phyloP scores from a whole-genome alignment of 1,140 invertebrate genomes.

The Drosophila grimshawi region DNA sequence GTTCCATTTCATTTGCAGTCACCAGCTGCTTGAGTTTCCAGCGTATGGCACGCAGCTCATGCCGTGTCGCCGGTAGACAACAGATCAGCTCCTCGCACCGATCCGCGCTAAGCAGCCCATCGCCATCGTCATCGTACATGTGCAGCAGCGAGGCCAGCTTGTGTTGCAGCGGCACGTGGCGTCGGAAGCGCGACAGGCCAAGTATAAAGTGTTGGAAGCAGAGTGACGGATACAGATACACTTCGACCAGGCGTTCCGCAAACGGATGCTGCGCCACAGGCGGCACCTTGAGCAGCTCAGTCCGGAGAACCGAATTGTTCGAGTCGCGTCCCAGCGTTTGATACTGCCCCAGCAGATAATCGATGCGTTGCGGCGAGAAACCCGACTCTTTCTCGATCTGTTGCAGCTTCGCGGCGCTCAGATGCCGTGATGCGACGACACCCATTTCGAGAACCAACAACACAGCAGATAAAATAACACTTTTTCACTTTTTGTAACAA shows the following conservation, averaged over 20 bases:
- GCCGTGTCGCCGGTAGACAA: slow-evolving; percentile 34
- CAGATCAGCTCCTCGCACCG: slow-evolving; percentile 40
- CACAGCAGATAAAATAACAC: background rate
- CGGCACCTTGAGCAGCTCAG: slow-evolving; percentile 38
- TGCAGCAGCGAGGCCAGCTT: slow-evolving; percentile 32
- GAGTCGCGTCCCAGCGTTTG: slow-evolving; percentile 37
- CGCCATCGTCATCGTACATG: slow-evolving; percentile 50
- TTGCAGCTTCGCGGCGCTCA: slow-evolving; percentile 33
- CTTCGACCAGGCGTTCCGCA: slow-evolving; percentile 38
- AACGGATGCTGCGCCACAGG: slow-evolving; percentile 48
- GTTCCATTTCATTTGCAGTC: slow-evolving; percentile 19
- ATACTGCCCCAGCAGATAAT: slow-evolving; percentile 54
- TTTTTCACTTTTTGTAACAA: too few relatives aligned
- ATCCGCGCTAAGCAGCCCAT: slow-evolving; percentile 39
- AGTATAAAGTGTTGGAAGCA: slow-evolving; percentile 46
- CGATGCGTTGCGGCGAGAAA: slow-evolving; percentile 40
- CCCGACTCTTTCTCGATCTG: slow-evolving; percentile 44
- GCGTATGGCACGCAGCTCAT: slow-evolving; percentile 39
- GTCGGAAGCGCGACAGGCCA: slow-evolving; percentile 39
- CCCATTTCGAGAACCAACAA: slow-evolving; percentile 39
- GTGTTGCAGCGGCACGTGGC: slow-evolving; percentile 23
- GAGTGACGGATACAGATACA: slow-evolving; percentile 37
- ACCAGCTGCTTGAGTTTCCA: slow-evolving; percentile 44
- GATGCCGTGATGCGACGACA: slow-evolving; percentile 27
- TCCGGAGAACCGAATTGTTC: slow-evolving; percentile 39